Evolutionary conservation across 2,888 invertebrate genomes (phyloP), one percentile per base, ranked within the genome.

Genomic region (Octonoba sinensis): DNA sequence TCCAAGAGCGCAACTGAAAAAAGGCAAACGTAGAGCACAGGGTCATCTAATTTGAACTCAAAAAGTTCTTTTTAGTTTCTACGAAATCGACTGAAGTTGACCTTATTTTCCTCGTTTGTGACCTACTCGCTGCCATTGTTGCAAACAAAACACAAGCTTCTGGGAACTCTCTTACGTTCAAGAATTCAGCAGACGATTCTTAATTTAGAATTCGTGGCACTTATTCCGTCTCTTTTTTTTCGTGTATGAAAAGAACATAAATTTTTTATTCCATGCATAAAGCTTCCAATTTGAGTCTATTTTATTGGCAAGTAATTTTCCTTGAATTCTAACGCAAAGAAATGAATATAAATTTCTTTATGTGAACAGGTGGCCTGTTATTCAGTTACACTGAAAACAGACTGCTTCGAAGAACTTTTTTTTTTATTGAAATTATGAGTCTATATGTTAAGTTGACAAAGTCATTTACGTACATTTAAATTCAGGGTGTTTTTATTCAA

Each of bases 81-180:
- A 2, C 44, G 78, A 79, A 78, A 66, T 71, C 71, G 66, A 47
- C 71, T 57, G 49, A 60, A 69, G 46, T 51, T 69, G 67, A 62
- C 67, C 76, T 69, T 54, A 44, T 76, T 79, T 71, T 44, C 22
- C 46, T 20, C 36, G 56, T 27, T 49, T 36, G 36, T 78, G 78
- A 78, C 78, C 78, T 66, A 78, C 78, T 78, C 78, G 78, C 49
- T 66, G n/a, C 71, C 54, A 71, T 78, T 71, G 71, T 78, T 66
- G 18, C 57, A 57, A 51, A 24, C 47, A 54, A 71, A 69, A 67
- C 49, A 20, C 18, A 13, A 51, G 15, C 46, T 78, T 78, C 78
- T 59, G n/a, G 51, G 78, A 78, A 78, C 49, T 66, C 27, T 59
- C 27, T 59, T 24, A 20, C 36, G 22, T 8, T n/a, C 47, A 73